These are phyloP conservation scores for Sinocyclocheilus anophthalmus DNA, from an alignment of 2,113 vertebrate genomes.

Conservation along the genomic window DNA sequence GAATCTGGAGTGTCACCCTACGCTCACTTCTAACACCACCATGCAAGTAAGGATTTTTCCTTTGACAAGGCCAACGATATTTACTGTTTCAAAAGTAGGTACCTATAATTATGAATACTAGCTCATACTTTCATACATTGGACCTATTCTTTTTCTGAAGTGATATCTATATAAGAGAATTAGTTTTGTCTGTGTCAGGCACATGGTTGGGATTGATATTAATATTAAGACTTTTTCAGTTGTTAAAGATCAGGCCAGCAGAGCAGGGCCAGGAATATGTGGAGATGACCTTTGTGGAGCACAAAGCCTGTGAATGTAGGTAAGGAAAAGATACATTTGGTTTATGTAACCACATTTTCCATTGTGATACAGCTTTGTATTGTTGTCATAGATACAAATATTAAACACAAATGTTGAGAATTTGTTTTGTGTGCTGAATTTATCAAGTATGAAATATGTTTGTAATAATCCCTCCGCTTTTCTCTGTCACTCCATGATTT, in stretches of 20 bases:
- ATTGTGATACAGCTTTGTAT: neutral
- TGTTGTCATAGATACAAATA: constrained; percentile 1
- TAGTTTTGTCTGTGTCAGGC: neutral
- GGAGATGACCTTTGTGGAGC: constrained; percentile 82
- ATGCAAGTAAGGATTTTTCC: constrained; percentile 82
- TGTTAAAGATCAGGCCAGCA: constrained; percentile 78
- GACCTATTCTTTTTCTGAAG: neutral
- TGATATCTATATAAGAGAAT: neutral
- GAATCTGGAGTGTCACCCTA: constrained; percentile 84
- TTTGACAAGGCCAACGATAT: neutral
- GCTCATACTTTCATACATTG: no score
- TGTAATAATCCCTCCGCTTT: neutral
- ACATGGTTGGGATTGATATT: neutral
- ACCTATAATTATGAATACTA: no score
- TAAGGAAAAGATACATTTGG: constrained; percentile 67
- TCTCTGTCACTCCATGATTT: constrained; percentile 3
- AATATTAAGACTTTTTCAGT: constrained; percentile 59
- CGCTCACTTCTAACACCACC: constrained; percentile 81
- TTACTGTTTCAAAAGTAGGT: constrained; percentile 5
- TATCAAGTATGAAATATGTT: neutral
- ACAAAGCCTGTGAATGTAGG: constrained; percentile 84
- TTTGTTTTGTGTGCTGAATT: neutral
- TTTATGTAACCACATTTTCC: constrained; percentile 39
- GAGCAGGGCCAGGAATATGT: constrained; percentile 76
- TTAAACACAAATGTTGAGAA: neutral